A percentile compares a stretch with the other conserved stretches of the same genome.
Conservation (phyloP, 2,113 vertebrate species). For the Emydocephalus ijimae region DNA sequence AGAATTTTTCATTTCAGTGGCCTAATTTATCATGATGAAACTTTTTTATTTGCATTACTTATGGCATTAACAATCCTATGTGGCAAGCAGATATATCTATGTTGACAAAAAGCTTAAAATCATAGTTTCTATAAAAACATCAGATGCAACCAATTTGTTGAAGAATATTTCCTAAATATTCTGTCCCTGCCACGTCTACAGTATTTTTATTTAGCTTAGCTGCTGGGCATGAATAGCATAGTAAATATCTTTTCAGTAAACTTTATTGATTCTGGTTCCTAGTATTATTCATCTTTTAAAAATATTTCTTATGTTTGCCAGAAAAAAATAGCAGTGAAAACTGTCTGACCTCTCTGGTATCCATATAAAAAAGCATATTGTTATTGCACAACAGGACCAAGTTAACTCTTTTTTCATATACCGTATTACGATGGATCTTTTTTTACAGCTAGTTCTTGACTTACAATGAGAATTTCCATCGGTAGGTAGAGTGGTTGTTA, state of each 20-base stretch:
- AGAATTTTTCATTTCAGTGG: background rate
- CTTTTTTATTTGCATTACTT: conserved; percentile 39
- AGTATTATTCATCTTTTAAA: conserved; percentile 10
- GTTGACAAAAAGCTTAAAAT: conserved; percentile 56
- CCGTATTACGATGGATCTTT: background rate
- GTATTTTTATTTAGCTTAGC: conserved; percentile 29
- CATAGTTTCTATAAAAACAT: conserved; percentile 57
- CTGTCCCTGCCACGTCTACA: conserved; percentile 28
- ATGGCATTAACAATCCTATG: conserved; percentile 48
- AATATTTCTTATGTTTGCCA: conserved; percentile 22
- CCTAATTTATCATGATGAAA: background rate
- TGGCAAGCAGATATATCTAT: conserved; percentile 42
- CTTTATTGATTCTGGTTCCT: background rate
- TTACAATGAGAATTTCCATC: background rate
- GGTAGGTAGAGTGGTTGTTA: background rate
- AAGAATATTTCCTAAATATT: conserved; percentile 49
- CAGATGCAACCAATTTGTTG: conserved; percentile 51
- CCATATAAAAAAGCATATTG: background rate
- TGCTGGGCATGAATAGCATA: conserved; percentile 13
- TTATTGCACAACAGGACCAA: background rate
- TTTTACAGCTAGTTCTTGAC: background rate
- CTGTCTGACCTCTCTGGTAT: conserved; percentile 8
- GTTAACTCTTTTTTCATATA: background rate
- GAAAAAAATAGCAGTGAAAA: background rate
- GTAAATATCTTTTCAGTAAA: background rate